Evolutionary conservation across 2,888 invertebrate species (phyloP).

Genomic region (Carabus problematicus): DNA sequence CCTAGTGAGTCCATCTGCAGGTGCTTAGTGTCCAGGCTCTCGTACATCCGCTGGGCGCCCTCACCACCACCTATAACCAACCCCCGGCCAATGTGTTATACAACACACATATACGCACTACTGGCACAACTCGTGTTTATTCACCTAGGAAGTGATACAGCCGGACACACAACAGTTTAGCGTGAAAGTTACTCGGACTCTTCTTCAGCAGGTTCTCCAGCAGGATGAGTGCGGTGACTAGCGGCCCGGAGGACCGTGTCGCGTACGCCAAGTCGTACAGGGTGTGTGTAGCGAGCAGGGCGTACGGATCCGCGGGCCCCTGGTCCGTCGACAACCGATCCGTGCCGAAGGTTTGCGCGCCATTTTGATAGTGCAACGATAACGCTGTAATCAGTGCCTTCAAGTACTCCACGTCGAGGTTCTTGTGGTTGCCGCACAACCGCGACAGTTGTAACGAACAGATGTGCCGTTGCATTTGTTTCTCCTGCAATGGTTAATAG

Average conservation of each 20-base stretch:
- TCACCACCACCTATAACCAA: conserved; percentile 70
- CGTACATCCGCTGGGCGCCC: conserved; percentile 77
- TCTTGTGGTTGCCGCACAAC: conserved; percentile 72
- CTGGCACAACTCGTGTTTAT: conserved; percentile 46
- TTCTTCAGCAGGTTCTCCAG: conserved; percentile 76
- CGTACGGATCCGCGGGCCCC: conserved; percentile 81
- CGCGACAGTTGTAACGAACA: conserved; percentile 79
- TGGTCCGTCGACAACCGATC: conserved; percentile 73
- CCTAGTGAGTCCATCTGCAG: conserved; percentile 92
- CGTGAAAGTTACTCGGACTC: conserved; percentile 89
- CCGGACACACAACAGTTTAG: conserved; percentile 82
- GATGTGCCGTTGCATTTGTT: conserved; percentile 84
- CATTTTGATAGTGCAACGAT: conserved; percentile 71
- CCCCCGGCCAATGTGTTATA: conserved; percentile 21
- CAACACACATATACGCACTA: conserved; percentile 15
- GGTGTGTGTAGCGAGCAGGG: conserved; percentile 78
- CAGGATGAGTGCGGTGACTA: conserved; percentile 71
- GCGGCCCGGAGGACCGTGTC: conserved; percentile 63
- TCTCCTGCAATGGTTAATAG: conserved; percentile 60
- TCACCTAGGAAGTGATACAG: conserved; percentile 79
- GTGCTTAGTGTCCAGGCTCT: conserved; percentile 88
- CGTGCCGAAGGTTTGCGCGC: conserved; percentile 63
- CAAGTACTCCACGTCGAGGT: conserved; percentile 63
- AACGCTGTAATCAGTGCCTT: conserved; percentile 68
- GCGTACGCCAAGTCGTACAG: conserved; percentile 66